Conservation (phyloP, 2,113 vertebrate genomes). For the Sterrhoptilus dennistouni region DNA sequence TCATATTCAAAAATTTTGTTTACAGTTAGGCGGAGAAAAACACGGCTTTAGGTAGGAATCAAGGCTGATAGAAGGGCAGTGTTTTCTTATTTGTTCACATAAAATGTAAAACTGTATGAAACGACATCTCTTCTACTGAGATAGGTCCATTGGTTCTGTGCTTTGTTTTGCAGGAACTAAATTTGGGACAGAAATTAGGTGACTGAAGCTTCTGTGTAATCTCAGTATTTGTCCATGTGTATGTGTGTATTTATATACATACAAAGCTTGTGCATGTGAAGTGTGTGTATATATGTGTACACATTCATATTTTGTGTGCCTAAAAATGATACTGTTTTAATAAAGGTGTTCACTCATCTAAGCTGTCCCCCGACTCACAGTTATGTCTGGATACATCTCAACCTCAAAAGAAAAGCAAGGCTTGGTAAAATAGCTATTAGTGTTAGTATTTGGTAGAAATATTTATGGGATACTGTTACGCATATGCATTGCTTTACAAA, state of each 20-base stretch:
- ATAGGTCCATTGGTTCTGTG: not conserved
- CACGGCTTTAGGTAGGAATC: not conserved
- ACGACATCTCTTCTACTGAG: not conserved
- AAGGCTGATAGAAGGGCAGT: not conserved
- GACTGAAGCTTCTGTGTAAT: not conserved
- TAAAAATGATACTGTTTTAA: not conserved
- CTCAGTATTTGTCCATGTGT: rapidly evolving
- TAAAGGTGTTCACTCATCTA: not conserved
- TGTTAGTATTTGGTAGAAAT: not conserved
- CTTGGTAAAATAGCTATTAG: not conserved
- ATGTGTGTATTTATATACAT: rapidly evolving
- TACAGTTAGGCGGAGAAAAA: not conserved
- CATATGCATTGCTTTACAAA: not conserved
- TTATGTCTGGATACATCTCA: not conserved
- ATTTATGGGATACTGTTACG: not conserved
- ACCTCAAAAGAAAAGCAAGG: not conserved
- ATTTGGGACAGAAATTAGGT: not conserved
- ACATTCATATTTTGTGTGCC: not conserved
- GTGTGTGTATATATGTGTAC: rapidly evolving
- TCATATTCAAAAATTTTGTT: rapidly evolving
- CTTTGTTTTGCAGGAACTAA: not conserved
- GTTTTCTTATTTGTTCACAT: not conserved
- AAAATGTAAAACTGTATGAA: not conserved
- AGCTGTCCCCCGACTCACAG: rapidly evolving
- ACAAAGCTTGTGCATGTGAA: not conserved